Conservation (phyloP, 2,113 vertebrate species). For the Rhinopithecus roxellana region DNA sequence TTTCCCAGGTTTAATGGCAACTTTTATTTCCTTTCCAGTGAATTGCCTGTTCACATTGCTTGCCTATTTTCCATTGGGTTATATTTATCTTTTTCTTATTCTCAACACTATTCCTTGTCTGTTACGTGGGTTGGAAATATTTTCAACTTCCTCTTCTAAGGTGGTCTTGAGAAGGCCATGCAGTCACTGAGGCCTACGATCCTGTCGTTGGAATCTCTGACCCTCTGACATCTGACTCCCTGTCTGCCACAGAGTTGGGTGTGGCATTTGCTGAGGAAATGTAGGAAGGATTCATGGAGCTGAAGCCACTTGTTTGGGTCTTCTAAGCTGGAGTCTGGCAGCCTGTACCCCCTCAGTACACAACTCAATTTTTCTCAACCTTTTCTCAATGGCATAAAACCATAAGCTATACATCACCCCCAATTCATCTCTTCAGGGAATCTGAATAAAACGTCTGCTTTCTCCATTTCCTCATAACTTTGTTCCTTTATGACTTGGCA, state of each 20-base stretch:
- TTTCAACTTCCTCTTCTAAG: rapidly evolving
- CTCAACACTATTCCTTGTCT: rapidly evolving
- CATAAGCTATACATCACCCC: neutral
- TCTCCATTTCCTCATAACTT: neutral
- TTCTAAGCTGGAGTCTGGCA: neutral
- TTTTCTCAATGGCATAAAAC: neutral
- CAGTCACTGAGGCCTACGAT: no score
- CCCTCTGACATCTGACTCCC: rapidly evolving
- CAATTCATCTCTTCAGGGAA: neutral
- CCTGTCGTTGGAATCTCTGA: rapidly evolving
- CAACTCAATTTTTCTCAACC: rapidly evolving
- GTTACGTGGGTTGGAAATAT: neutral
- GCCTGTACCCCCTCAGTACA: rapidly evolving
- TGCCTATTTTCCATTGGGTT: rapidly evolving
- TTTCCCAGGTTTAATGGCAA: neutral
- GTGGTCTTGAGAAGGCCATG: neutral
- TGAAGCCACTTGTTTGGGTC: neutral
- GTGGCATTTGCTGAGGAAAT: no score
- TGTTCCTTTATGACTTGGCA: slow-evolving; percentile 23
- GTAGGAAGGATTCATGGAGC: rapidly evolving
- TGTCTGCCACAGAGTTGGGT: rapidly evolving
- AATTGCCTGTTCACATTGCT: neutral
- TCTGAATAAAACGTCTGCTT: neutral
- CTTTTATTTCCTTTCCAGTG: neutral
- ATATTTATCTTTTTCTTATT: neutral